Conservation (phyloP, 2,113 vertebrate genomes). For the Notechis scutatus region DNA sequence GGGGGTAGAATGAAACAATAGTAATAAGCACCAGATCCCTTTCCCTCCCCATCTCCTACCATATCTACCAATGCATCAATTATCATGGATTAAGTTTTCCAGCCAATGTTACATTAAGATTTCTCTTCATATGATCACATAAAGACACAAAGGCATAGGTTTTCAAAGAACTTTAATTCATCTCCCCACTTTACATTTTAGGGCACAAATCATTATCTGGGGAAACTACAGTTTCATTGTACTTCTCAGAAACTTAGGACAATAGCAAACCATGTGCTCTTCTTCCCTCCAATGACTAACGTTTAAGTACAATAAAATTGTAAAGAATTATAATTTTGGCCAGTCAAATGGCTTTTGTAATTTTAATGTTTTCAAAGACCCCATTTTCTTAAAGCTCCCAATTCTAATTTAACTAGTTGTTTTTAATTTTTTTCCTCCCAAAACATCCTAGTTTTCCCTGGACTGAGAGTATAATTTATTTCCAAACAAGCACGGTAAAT, state of each 20-base stretch:
- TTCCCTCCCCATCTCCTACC: neutral
- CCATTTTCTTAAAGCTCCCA: slow-evolving; percentile 56
- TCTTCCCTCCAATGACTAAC: slow-evolving; percentile 38
- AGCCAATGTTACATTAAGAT: neutral
- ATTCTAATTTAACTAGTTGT: slow-evolving; percentile 46
- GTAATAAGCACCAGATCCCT: neutral
- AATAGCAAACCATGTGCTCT: slow-evolving; percentile 44
- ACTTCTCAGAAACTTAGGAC: slow-evolving; percentile 44
- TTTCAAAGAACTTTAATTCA: slow-evolving; percentile 63
- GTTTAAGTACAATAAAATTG: slow-evolving; percentile 48
- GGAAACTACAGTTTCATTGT: slow-evolving; percentile 46
- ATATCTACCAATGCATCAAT: neutral
- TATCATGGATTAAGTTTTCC: neutral
- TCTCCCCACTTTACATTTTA: slow-evolving; percentile 55
- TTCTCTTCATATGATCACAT: slow-evolving; percentile 23
- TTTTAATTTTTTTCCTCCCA: slow-evolving; percentile 40
- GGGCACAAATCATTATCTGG: slow-evolving; percentile 44
- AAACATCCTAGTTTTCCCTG: slow-evolving; percentile 38
- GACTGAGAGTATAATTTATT: slow-evolving; percentile 33
- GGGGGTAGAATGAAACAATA: neutral
- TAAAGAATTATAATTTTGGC: slow-evolving; percentile 47
- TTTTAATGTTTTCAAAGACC: slow-evolving; percentile 49
- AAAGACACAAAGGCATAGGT: slow-evolving; percentile 43
- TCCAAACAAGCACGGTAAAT: slow-evolving; percentile 25
- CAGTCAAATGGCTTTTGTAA: slow-evolving; percentile 63